phyloP scores from a whole-genome alignment of 2,113 vertebrate species.

The Romanogobio albipinnatus region DNA sequence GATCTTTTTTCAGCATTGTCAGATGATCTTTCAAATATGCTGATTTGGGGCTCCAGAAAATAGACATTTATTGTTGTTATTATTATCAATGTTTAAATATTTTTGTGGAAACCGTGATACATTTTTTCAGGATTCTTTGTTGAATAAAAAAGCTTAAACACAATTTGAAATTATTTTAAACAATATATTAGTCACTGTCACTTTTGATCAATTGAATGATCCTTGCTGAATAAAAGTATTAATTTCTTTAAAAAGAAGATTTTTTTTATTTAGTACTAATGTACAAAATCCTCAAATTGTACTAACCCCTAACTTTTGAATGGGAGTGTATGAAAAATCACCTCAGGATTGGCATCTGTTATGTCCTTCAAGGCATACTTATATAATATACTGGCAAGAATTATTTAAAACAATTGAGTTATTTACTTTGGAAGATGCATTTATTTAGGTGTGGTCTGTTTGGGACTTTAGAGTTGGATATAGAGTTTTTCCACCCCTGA shows the following conservation, averaged over 20 bases:
- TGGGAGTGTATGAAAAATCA: neutral
- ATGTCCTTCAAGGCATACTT: neutral
- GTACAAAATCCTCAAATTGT: neutral
- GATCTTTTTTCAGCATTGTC: too few species aligned
- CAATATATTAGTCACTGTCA: neutral
- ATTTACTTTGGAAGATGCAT: neutral
- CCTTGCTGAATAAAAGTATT: neutral
- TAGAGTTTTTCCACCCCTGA: neutral
- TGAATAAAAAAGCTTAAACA: neutral
- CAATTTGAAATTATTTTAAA: neutral
- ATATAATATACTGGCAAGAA: neutral
- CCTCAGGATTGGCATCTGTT: neutral
- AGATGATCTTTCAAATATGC: neutral
- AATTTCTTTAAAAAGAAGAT: neutral
- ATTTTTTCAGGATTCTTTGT: neutral
- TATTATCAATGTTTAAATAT: neutral
- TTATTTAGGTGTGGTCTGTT: neutral
- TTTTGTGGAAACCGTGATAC: neutral
- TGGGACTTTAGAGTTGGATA: neutral
- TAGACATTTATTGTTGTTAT: neutral
- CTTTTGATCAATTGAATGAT: neutral
- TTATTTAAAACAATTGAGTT: neutral
- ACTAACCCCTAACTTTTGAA: neutral
- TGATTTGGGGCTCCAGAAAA: neutral
- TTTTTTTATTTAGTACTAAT: too few species aligned